phyloP scores from a whole-genome alignment of 2,888 invertebrate genomes.

The Apamea anceps region DNA sequence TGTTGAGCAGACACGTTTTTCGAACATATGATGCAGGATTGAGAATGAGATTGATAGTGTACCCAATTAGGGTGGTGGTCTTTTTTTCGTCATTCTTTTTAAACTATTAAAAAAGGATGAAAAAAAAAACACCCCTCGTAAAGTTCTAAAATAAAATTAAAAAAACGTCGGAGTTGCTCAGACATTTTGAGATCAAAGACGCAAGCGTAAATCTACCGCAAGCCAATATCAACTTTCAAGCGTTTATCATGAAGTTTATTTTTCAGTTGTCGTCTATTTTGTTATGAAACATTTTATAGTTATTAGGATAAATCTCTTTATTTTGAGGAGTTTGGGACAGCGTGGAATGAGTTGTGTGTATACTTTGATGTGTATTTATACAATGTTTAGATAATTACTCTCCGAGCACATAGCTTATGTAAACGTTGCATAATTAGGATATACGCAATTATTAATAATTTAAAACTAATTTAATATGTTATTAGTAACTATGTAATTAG shows the following conservation, averaged over 20 bases:
- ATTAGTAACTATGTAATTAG: background rate
- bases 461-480: background rate
- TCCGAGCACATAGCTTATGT: background rate
- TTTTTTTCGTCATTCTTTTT: background rate
- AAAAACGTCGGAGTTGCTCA: background rate
- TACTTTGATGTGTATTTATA: background rate
- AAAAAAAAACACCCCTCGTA: background rate
- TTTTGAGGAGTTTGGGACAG: conserved; percentile 1
- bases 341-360: conserved; percentile 4
- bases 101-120: background rate
- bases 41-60: no score
- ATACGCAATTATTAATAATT: background rate
- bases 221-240: background rate
- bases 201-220: background rate
- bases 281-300: background rate
- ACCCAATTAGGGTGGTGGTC: no score
- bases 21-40: no score
- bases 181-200: background rate
- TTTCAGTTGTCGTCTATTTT: conserved; percentile 1
- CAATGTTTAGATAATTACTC: background rate
- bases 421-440: background rate
- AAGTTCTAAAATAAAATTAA: background rate
- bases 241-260: accelerated
- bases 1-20: no score
- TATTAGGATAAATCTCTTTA: background rate